Base-by-base conservation (phyloP, 2,888 invertebrate genomes). In the Heteromurus nitidus region DNA sequence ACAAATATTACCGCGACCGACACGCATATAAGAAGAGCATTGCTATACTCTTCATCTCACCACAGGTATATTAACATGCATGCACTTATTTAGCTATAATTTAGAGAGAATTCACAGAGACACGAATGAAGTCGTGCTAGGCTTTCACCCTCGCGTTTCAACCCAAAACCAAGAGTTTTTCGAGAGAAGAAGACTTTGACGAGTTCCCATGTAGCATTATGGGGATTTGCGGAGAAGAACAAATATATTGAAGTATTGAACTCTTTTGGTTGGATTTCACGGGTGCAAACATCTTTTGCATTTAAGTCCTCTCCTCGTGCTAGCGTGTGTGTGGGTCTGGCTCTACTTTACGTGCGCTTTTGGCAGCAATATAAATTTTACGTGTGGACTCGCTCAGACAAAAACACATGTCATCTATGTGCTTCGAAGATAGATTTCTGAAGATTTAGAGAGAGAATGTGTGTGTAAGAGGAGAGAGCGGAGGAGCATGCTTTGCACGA, bases 171-270 rank as follows among this genome's bases (percentile, higher is more conserved):
- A 20, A 55, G 16, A 24, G 22, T 5, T 47, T 47, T 47, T 47
- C 11, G 36, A 36, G 13, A 13, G 36, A 9, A 13, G 22, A 2
- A 55, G 55, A 55, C 22, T 55, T 55, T 55, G 55, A 55, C 55
- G 24, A 22, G 24, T 55, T 55, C 55, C 20, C 55, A 55, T 55
- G n/a, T n/a, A 22, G 20, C 24, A 55, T 55, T 55, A 55, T 55
- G 55, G 55, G 55, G 55, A 55, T 55, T 55, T 30, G 7, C 13
- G 24, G 24, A 60, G 28, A 28, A 16, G 30, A 30, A 28, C 60
- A 60, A 26, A 30, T 60, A 60, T 60, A 9, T 60, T 53, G 53
- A 53, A 53, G 53, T 13, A 24, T 28, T 26, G 28, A 60, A 60
- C 60, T 3, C 18, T n/a, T n/a, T n/a, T n/a, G n/a, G n/a, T 60